Percentiles rank a stretch among this genome's conserved stretches.
Conservation (phyloP, 2,888 invertebrate species). For the Caenorhabditis sp. region DNA sequence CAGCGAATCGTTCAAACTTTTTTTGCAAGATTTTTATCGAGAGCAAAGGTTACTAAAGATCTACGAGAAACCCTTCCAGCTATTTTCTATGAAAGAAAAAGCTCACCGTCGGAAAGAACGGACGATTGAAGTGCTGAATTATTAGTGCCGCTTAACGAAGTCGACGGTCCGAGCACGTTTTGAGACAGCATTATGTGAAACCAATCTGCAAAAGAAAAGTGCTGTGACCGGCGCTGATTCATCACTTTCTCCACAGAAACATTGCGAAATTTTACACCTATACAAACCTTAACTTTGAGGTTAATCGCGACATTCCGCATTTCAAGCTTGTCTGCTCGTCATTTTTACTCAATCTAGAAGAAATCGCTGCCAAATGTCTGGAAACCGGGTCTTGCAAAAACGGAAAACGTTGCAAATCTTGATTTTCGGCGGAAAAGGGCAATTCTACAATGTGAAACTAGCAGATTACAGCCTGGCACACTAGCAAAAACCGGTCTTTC, state of each 20-base stretch:
- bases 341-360: conserved; percentile 20
- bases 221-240: not conserved
- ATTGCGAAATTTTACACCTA: conserved; percentile 23
- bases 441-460: not conserved
- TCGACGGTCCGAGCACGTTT: conserved; percentile 62
- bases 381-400: conserved; percentile 17
- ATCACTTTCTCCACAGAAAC: not conserved
- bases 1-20: not conserved
- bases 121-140: conserved; percentile 52
- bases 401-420: not conserved
- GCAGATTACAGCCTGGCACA: not conserved
- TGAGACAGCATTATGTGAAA: conserved; percentile 61
- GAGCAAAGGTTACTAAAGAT: too few species aligned
- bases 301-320: conserved; percentile 62
- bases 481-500: conserved; percentile 9
- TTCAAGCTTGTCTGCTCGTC: conserved; percentile 49
- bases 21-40: not conserved
- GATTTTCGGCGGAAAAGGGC: not conserved
- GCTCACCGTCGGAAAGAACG: conserved; percentile 59
- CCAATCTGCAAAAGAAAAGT: conserved; percentile 35
- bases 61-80: too few species aligned
- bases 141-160: conserved; percentile 53
- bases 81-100: too few species aligned
- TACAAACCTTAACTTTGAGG: conserved; percentile 40
- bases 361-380: conserved; percentile 24